A percentile compares a stretch with the other conserved stretches of the same genome.
phyloP scores from a whole-genome alignment of 2,888 invertebrate species.

The Orchesella flavescens region DNA sequence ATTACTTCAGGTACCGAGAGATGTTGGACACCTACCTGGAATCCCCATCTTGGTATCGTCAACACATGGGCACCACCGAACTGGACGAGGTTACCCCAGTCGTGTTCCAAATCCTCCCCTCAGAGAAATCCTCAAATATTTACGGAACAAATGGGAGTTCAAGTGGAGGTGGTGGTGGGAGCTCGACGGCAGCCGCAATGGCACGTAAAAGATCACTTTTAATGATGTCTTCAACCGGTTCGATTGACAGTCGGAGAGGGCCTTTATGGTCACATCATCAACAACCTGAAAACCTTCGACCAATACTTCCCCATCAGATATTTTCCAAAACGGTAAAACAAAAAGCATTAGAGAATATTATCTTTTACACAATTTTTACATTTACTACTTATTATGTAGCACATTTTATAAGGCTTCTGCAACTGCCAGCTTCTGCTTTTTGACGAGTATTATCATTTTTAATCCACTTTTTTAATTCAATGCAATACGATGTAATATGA shows the following conservation, averaged over 20 bases:
- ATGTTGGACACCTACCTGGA: slow-evolving; percentile 71
- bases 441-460: slow-evolving; percentile 7
- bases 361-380: neutral
- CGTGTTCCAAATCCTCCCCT: slow-evolving; percentile 70
- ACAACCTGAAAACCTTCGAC: slow-evolving; percentile 68
- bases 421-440: neutral
- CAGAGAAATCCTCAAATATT: slow-evolving; percentile 65
- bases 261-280: slow-evolving; percentile 51
- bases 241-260: slow-evolving; percentile 52
- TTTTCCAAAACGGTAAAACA: slow-evolving; percentile 70
- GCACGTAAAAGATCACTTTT: slow-evolving; percentile 48
- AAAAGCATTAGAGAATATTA: slow-evolving; percentile 4
- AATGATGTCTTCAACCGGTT: slow-evolving; percentile 58
- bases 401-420: neutral
- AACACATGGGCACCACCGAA: slow-evolving; percentile 70
- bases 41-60: slow-evolving; percentile 70
- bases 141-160: slow-evolving; percentile 68
- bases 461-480: slow-evolving; percentile 41
- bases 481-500: slow-evolving; percentile 39
- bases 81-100: slow-evolving; percentile 70
- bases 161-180: slow-evolving; percentile 44
- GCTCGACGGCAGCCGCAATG: slow-evolving; percentile 50
- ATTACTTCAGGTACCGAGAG: slow-evolving; percentile 68
- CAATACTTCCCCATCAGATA: slow-evolving; percentile 71
- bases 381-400: neutral